Base-by-base conservation (phyloP, 2,113 vertebrate species). In the Gambusia holbrooki region DNA sequence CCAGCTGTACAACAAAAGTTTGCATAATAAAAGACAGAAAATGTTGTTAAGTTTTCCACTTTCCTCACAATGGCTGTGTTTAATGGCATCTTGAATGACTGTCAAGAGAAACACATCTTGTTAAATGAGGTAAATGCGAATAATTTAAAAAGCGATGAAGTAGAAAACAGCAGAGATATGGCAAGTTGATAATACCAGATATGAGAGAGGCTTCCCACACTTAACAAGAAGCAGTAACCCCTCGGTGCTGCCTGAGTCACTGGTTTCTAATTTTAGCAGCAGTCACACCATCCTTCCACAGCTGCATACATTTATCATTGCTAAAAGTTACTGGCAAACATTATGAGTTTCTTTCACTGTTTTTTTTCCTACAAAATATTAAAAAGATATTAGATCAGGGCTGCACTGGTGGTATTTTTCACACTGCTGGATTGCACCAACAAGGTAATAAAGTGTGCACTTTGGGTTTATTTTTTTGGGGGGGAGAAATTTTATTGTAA, bases 1-100 rank as follows among this genome's bases (percentile, higher is more conserved):
- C 63, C 27, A 58, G 68, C 67, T 64, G 30, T 71, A 42, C 37
- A 62, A 70, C 62, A 80, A 69, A 75, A n/a, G 32, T 71, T 37
- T 54, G 71, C 62, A 48, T 60, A 65, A 64, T 27, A 22, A 48
- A 7, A 63, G n/a, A 45, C 71, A 66, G 12, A 29, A n/a, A 17
- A 13, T 74, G 62, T 65, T 54, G 29, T 75, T 76, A 76, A 33
- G 71, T 77, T 82, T 81, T 29, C 79, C 79, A 80, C 65, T 27
- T 74, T 30, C 65, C 14, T 32, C 45, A 65, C 71, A 80, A 66
- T n/a, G 37, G 84, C 72, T 80, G 75, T 71, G 80, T 79, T 72
- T 66, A 79, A 77, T 82, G 62, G 60, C 73, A 66, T 82, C 78
- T 73, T 74, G 45, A 88, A 91, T 84, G 71, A 73, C 82, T 86